Evolutionary conservation across 1,140 invertebrate species (phyloP).

Genomic region (Trichonephila inaurata): DNA sequence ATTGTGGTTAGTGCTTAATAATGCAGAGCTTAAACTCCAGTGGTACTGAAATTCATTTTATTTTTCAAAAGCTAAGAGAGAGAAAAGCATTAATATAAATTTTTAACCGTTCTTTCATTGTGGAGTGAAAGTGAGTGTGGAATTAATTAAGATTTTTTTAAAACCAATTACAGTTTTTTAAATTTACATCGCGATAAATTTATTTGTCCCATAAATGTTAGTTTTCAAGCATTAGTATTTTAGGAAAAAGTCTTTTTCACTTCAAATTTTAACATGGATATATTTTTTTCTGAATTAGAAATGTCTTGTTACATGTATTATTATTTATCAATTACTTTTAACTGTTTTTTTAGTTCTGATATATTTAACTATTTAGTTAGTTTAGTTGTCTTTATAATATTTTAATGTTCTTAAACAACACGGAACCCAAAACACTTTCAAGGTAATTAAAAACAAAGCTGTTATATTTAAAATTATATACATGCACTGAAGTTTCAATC

Average conservation of each 20-base stretch:
- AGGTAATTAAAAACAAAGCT: too few species aligned
- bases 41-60: background rate
- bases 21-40: background rate
- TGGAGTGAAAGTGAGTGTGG: background rate
- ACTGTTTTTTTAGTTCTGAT: too few species aligned
- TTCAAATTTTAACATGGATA: too few species aligned
- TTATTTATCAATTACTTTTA: too few species aligned
- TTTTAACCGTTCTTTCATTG: background rate
- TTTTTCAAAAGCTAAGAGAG: background rate
- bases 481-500: too few species aligned
- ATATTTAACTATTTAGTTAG: too few species aligned
- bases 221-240: background rate
- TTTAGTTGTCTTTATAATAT: too few species aligned
- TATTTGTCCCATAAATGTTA: background rate
- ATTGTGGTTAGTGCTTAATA: background rate
- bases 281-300: too few species aligned
- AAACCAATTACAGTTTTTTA: background rate
- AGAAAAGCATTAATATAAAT: background rate
- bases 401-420: too few species aligned
- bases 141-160: constrained; percentile 30
- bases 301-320: too few species aligned
- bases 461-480: too few species aligned
- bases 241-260: background rate
- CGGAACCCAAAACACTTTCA: too few species aligned
- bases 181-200: background rate